These are phyloP conservation scores for Atrina japonica DNA, from an alignment of 2,888 invertebrate species.

Conservation along the genomic window DNA sequence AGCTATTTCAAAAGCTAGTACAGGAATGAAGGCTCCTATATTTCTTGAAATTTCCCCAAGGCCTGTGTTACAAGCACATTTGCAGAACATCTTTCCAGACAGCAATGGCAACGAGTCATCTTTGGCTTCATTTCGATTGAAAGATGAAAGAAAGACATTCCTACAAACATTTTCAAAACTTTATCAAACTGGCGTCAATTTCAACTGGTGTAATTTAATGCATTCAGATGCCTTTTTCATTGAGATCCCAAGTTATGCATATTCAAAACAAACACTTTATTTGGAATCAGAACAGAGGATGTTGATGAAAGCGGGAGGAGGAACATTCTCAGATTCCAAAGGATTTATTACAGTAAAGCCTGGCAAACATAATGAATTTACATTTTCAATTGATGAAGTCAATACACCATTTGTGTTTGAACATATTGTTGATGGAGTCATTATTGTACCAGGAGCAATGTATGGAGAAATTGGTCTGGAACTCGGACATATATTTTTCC, in stretches of 20 bases:
- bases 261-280: neutral
- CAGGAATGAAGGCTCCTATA: neutral
- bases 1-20: constrained; percentile 1
- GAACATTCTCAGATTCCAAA: no score
- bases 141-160: constrained; percentile 3
- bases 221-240: neutral
- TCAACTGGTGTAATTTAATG: constrained; percentile 13
- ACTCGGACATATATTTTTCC: constrained; percentile 12
- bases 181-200: constrained; percentile 19
- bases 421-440: constrained; percentile 32
- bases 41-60: constrained; percentile 39
- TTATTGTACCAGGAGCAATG: constrained; percentile 45
- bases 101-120: neutral
- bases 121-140: constrained; percentile 29
- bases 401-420: constrained; percentile 38
- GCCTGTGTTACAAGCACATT: constrained; percentile 35
- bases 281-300: neutral
- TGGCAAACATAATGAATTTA: neutral
- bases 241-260: neutral
- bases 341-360: neutral
- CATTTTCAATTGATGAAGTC: neutral
- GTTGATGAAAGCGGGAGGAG: no score
- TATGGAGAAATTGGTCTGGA: constrained; percentile 33
- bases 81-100: constrained; percentile 8
- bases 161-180: neutral